These are phyloP conservation scores for Platycheirus rosarum DNA, from an alignment of 2,888 invertebrate genomes.

Conservation along the genomic window DNA sequence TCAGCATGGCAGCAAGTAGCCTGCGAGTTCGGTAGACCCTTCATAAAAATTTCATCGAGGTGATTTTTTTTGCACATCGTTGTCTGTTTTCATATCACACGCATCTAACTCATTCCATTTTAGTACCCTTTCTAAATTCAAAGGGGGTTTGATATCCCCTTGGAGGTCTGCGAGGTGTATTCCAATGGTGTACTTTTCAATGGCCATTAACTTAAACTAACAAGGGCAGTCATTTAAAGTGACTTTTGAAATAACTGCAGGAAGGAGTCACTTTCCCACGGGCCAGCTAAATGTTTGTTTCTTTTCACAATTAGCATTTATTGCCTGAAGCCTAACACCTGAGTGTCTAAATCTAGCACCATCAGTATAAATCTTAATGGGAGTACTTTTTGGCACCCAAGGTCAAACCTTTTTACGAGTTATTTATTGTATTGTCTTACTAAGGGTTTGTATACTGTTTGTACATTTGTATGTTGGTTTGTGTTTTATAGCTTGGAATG, in stretches of 20 bases:
- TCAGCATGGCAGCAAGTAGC: constrained; percentile 12
- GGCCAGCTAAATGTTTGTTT: constrained; percentile 27
- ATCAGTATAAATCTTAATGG: neutral
- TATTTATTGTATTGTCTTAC: constrained; percentile 1
- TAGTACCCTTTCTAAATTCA: constrained; percentile 28
- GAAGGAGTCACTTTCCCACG: neutral
- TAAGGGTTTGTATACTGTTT: neutral
- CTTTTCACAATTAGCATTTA: constrained; percentile 27
- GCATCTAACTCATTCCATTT: constrained; percentile 25
- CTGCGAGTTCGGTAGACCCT: constrained; percentile 18
- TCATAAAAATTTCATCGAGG: constrained; percentile 41
- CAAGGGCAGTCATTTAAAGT: constrained; percentile 29
- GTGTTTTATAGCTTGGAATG: constrained; percentile 18
- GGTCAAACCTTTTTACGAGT: neutral
- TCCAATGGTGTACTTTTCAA: constrained; percentile 30
- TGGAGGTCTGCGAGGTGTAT: constrained; percentile 3
- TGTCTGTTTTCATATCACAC: constrained; percentile 8
- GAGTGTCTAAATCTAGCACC: neutral
- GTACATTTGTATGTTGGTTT: too few relatives aligned
- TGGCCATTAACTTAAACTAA: constrained; percentile 41
- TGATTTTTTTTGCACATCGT: constrained; percentile 42
- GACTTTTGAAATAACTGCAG: constrained; percentile 1
- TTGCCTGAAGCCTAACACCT: neutral
- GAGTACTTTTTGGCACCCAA: constrained; percentile 13
- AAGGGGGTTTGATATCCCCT: constrained; percentile 12